A percentile compares a stretch with the other conserved stretches of the same genome.
Evolutionary conservation across 2,797 vertebrate genomes (phyloP).

Genomic region (Lacerta agilis): DNA sequence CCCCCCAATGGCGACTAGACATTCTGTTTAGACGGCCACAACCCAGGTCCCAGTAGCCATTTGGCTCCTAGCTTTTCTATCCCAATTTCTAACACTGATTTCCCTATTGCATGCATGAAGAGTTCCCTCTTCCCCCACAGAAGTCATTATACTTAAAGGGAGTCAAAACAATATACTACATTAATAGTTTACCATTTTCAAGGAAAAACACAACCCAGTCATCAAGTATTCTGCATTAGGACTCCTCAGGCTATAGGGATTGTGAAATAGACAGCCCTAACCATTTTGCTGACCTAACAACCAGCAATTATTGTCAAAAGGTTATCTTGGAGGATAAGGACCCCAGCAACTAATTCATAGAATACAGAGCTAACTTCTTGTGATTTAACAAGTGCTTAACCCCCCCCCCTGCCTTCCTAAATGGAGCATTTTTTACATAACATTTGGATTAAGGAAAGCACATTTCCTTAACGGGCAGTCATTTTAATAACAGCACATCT

Average conservation of each 20-base stretch:
- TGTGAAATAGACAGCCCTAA: neutral
- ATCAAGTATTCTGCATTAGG: neutral
- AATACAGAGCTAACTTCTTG: neutral
- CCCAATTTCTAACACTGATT: neutral
- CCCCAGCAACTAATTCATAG: neutral
- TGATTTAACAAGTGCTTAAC: neutral
- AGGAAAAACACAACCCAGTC: neutral
- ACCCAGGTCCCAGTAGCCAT: no score
- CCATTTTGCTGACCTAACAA: neutral
- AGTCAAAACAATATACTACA: constrained; percentile 32
- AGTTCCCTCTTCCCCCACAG: neutral
- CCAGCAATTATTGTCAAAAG: neutral
- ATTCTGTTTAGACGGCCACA: no score
- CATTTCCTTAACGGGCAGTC: neutral
- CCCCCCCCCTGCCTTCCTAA: no score
- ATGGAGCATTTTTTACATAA: neutral
- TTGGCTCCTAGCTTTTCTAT: no score
- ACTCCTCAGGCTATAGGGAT: constrained; percentile 17
- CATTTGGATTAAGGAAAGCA: neutral
- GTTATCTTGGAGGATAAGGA: neutral
- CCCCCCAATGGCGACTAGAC: no score
- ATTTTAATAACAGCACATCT: neutral
- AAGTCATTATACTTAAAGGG: neutral
- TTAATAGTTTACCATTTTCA: constrained; percentile 49
- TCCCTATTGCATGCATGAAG: neutral